phyloP scores from a whole-genome alignment of 1,140 invertebrate genomes.

The Cyclina sinensis region DNA sequence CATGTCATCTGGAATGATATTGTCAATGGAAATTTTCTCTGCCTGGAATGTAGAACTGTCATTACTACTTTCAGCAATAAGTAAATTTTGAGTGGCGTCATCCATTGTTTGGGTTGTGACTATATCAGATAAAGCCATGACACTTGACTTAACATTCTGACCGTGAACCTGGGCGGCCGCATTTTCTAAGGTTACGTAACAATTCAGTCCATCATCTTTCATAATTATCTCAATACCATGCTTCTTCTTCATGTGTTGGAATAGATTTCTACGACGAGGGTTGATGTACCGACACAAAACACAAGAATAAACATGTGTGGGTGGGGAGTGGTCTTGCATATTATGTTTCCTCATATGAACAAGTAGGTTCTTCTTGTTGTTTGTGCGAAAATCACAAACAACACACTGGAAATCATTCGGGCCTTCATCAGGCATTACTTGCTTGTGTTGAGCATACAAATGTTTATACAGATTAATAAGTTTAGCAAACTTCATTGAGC shows the following conservation, averaged over 20 bases:
- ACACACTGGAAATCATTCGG: conserved; percentile 82
- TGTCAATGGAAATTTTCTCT: conserved; percentile 66
- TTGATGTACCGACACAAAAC: conserved; percentile 84
- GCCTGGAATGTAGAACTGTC: conserved; percentile 49
- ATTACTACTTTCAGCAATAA: conserved; percentile 67
- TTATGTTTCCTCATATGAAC: conserved; percentile 86
- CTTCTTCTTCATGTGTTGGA: conserved; percentile 85
- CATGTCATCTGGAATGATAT: conserved; percentile 64
- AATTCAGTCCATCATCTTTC: conserved; percentile 82
- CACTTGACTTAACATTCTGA: conserved; percentile 56
- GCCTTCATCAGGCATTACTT: conserved; percentile 77
- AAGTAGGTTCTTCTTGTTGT: conserved; percentile 83
- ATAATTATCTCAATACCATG: conserved; percentile 84
- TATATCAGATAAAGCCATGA: conserved; percentile 76
- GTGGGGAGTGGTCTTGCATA: conserved; percentile 80
- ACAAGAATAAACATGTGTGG: conserved; percentile 84
- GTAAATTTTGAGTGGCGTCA: conserved; percentile 68
- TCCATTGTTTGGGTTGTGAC: conserved; percentile 72
- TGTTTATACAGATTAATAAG: conserved; percentile 86
- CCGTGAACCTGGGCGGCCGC: conserved; percentile 29
- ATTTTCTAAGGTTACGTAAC: conserved; percentile 73
- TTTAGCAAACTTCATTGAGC: conserved; percentile 85
- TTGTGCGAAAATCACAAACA: conserved; percentile 84
- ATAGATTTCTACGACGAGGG: conserved; percentile 82
- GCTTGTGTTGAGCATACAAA: conserved; percentile 83